Conservation (phyloP, 2,888 invertebrate species). For the Agriopis marginaria region DNA sequence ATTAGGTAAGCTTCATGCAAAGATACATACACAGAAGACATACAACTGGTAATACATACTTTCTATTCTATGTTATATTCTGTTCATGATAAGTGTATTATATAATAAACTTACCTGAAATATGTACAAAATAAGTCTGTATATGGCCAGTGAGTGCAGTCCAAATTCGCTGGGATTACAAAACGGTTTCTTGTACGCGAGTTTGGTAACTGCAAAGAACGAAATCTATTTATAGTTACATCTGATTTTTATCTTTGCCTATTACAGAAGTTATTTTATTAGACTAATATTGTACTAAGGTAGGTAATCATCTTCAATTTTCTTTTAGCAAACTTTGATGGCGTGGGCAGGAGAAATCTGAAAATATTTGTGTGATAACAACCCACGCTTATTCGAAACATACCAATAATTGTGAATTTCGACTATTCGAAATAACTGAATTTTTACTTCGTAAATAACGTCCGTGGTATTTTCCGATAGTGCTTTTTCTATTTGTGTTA, state of each 20-base stretch:
- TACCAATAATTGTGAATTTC: background rate
- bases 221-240: slow-evolving; percentile 31
- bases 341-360: slow-evolving; percentile 13
- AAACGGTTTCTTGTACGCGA: slow-evolving; percentile 84
- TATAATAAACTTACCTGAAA: slow-evolving; percentile 71
- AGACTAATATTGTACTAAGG: background rate
- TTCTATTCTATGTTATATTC: no score
- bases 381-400: slow-evolving; percentile 15
- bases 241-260: background rate
- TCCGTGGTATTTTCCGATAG: background rate
- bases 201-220: slow-evolving; percentile 71
- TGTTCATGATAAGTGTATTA: background rate
- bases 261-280: background rate
- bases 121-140: slow-evolving; percentile 85
- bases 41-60: no score
- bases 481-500: background rate
- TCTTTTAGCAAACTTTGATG: background rate
- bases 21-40: no score
- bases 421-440: background rate
- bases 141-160: slow-evolving; percentile 83
- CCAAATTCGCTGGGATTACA: slow-evolving; percentile 86
- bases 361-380: slow-evolving; percentile 15
- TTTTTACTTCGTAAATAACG: background rate
- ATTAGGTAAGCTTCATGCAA: no score
- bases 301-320: slow-evolving; percentile 4